phyloP scores from a whole-genome alignment of 2,113 vertebrate species.

The Osmerus eperlanus region DNA sequence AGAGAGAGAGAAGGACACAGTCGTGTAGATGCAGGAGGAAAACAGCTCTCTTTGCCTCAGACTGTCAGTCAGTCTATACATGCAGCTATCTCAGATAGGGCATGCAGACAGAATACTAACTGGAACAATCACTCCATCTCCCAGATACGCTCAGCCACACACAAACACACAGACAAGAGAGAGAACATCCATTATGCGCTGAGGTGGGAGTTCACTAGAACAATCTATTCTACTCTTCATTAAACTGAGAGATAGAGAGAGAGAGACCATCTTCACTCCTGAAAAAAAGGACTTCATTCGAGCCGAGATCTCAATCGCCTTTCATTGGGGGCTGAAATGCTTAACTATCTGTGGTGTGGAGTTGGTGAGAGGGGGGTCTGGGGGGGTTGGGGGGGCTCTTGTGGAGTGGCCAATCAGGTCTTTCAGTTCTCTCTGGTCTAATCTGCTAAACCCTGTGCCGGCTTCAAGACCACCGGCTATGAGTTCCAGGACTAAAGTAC shows the following conservation, averaged over 20 bases:
- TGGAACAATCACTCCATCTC: constrained; percentile 58
- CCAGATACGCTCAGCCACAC: constrained; percentile 54
- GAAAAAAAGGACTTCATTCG: too few species aligned
- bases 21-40: constrained; percentile 48
- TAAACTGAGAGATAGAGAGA: constrained; percentile 10
- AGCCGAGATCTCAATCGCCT: too few species aligned
- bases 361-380: too few species aligned
- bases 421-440: too few species aligned
- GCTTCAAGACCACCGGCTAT: too few species aligned
- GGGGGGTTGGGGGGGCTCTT: too few species aligned
- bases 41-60: constrained; percentile 58
- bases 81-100: constrained; percentile 64
- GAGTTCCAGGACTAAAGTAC: too few species aligned
- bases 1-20: neutral
- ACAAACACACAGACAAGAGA: constrained; percentile 30
- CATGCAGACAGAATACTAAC: constrained; percentile 57
- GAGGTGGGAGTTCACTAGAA: constrained; percentile 24
- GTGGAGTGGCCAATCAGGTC: too few species aligned
- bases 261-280: too few species aligned
- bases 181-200: constrained; percentile 42
- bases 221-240: constrained; percentile 46
- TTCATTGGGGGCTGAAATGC: too few species aligned
- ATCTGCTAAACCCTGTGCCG: too few species aligned
- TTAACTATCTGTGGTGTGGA: too few species aligned
- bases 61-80: constrained; percentile 48